Conservation (phyloP, 2,113 vertebrate genomes). For the Pluvialis apricaria region DNA sequence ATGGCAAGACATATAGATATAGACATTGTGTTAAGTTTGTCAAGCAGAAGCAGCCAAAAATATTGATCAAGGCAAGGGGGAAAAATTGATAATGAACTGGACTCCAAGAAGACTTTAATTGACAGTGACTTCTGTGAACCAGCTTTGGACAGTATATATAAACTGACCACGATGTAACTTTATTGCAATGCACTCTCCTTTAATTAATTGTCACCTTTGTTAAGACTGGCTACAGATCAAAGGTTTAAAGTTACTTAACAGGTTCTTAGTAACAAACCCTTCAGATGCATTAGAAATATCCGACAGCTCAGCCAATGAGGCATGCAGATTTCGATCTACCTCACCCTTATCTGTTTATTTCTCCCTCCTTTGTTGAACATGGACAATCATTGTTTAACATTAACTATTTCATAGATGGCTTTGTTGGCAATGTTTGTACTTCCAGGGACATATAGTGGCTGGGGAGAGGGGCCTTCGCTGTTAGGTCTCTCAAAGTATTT, state of each 20-base stretch:
- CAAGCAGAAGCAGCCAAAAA: constrained; percentile 68
- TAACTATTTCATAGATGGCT: constrained; percentile 12
- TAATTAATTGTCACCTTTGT: constrained; percentile 81
- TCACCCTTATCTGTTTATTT: constrained; percentile 55
- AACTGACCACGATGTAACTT: constrained; percentile 69
- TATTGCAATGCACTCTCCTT: constrained; percentile 69
- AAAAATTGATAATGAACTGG: constrained; percentile 70
- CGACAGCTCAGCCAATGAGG: constrained; percentile 59
- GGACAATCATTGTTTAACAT: constrained; percentile 26
- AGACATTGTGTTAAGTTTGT: constrained; percentile 66
- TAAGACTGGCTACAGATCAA: constrained; percentile 74
- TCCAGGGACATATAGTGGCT: not conserved
- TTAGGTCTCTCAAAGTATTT: not conserved
- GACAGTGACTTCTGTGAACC: constrained; percentile 70
- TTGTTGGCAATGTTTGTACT: not conserved
- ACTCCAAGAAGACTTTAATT: constrained; percentile 72
- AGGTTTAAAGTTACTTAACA: constrained; percentile 71
- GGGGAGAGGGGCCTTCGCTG: fast-evolving
- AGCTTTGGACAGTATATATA: constrained; percentile 66
- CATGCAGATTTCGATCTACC: constrained; percentile 62
- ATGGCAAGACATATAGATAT: constrained; percentile 62
- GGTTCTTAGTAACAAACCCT: constrained; percentile 67
- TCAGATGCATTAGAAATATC: constrained; percentile 66
- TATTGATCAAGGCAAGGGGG: constrained; percentile 69
- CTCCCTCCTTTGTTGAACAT: constrained; percentile 48